A percentile compares a stretch with the other conserved stretches of the same genome.
These are phyloP conservation scores for Cololabis saira DNA, from an alignment of 2,113 vertebrate genomes.

Conservation along the genomic window DNA sequence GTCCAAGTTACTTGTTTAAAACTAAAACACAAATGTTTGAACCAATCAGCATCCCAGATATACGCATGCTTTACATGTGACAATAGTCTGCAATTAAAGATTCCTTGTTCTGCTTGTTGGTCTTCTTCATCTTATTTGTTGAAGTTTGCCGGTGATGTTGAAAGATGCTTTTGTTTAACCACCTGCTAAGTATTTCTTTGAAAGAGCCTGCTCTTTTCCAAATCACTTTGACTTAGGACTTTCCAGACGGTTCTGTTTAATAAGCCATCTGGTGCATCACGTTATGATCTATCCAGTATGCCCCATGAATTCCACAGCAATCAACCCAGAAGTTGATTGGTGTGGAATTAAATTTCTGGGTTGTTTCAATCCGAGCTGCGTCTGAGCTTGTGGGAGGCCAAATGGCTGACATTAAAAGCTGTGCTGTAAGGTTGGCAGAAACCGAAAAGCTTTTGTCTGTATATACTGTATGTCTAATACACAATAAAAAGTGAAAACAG, in stretches of 20 bases:
- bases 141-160: neutral
- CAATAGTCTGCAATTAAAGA: neutral
- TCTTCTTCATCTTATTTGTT: neutral
- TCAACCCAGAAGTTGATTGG: neutral
- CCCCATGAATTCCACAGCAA: neutral
- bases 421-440: too few species aligned
- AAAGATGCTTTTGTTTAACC: conserved; percentile 6
- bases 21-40: too few species aligned
- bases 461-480: too few species aligned
- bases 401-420: too few species aligned
- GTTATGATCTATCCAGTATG: conserved; percentile 6
- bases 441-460: too few species aligned
- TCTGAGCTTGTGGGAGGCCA: too few species aligned
- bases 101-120: neutral
- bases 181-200: conserved; percentile 15
- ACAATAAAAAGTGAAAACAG: too few species aligned
- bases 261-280: conserved; percentile 9
- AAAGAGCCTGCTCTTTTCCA: conserved; percentile 5
- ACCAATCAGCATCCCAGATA: too few species aligned
- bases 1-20: too few species aligned
- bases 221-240: neutral
- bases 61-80: too few species aligned
- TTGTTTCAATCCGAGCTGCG: neutral
- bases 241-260: conserved; percentile 1
- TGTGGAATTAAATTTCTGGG: neutral